Evolutionary conservation across 2,888 invertebrate species (phyloP).

Genomic region (Cephus runcator): DNA sequence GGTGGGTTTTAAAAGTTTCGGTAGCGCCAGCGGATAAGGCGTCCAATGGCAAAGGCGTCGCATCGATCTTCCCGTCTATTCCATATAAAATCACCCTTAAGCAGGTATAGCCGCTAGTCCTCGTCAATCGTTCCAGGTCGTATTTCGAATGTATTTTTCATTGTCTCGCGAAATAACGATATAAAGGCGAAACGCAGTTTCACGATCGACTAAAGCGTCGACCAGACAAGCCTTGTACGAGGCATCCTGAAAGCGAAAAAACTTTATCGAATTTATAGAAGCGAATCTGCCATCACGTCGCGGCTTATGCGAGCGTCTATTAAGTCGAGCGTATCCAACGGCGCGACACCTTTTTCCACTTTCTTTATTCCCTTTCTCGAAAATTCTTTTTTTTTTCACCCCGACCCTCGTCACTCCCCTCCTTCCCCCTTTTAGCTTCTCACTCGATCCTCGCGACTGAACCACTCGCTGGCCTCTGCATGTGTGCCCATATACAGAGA

Average conservation of each 20-base stretch:
- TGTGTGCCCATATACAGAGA: background rate
- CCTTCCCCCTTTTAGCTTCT: background rate
- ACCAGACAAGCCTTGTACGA: background rate
- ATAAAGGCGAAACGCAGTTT: background rate
- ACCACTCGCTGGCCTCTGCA: background rate
- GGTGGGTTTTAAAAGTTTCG: constrained; percentile 41
- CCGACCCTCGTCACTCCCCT: background rate
- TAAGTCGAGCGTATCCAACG: background rate
- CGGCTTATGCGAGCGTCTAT: background rate
- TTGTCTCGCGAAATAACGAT: background rate
- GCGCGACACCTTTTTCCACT: background rate
- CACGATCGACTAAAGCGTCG: background rate
- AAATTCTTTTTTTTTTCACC: background rate
- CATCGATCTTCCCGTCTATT: background rate
- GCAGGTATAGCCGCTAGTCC: background rate
- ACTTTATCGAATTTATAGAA: background rate
- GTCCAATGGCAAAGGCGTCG: background rate
- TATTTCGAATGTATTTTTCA: background rate
- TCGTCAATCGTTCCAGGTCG: background rate
- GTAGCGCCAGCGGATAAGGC: background rate
- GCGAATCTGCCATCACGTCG: background rate
- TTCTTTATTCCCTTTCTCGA: background rate
- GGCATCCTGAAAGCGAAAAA: background rate
- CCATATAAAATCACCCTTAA: background rate
- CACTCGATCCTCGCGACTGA: background rate